Evolutionary conservation across 2,113 vertebrate genomes (phyloP).

Genomic region (Phalacrocorax brasilianus): DNA sequence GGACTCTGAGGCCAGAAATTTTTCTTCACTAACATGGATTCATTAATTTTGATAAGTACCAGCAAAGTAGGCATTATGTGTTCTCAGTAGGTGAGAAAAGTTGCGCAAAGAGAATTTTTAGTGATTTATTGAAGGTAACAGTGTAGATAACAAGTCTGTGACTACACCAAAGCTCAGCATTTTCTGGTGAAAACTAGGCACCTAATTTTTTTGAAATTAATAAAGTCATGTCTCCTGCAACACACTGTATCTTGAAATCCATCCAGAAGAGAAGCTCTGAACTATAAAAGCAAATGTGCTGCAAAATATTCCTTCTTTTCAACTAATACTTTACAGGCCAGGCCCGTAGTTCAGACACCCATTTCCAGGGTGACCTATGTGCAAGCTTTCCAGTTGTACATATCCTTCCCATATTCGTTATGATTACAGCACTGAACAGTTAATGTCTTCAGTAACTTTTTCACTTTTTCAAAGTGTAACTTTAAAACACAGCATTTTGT

Average conservation of each 20-base stretch:
- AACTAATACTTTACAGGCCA: not conserved
- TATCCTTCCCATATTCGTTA: not conserved
- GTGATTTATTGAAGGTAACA: not conserved
- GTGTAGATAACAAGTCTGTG: not conserved
- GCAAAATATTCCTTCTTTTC: not conserved
- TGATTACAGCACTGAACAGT: not conserved
- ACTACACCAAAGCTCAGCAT: not conserved
- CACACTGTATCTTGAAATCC: not conserved
- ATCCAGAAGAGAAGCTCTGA: not conserved
- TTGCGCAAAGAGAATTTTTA: not conserved
- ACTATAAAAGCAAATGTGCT: not conserved
- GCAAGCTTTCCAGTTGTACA: not conserved
- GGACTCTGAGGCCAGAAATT: not conserved
- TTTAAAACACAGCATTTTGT: conserved; percentile 36
- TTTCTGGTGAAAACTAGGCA: not conserved
- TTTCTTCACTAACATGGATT: not conserved
- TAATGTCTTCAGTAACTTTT: not conserved
- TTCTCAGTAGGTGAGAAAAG: not conserved
- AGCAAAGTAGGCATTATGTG: not conserved
- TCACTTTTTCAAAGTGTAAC: not conserved
- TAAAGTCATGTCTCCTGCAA: not conserved
- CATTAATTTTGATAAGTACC: not conserved
- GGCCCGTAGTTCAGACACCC: not conserved
- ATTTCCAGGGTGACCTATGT: not conserved
- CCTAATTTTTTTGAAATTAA: not conserved